Evolutionary conservation across 2,797 vertebrate species (phyloP), one percentile per base, ranked within the genome.

Genomic region (Bufotes viridis): DNA sequence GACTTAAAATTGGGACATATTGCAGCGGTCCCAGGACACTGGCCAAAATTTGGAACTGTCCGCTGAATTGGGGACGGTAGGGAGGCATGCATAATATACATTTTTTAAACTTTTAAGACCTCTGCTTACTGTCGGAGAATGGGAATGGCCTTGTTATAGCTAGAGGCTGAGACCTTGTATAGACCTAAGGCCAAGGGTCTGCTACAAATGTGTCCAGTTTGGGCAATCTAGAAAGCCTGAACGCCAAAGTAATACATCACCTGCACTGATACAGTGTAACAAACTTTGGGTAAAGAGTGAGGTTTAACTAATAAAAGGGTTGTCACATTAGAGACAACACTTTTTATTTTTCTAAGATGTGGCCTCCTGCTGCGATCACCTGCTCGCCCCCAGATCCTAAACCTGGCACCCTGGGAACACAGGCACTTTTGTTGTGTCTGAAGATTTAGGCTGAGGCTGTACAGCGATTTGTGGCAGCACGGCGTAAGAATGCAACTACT

Each of bases 21-120:
- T 70, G 34, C 7, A 13, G 1, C 15, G 34, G 34, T 70, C 15
- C 29, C 18, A 6, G 26, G 69, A 70, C 17, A 18, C 2, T 7
- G 93, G 93, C 42, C 42, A 42, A 42, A 42, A 42, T 42, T 3
- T 42, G 42, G 42, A 7, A 42, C 42, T 42, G 42, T 42, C 4
- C 5, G 42, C 42, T 42, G 42, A 5, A 42, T 42, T 42, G 42
- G 42, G 42, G 42, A 42, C 6, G 42, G 42, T 42, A 42, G 42
- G 57, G 4, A 14, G 15, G 4, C 57, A 58, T 58, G 4, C 13
- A 14, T 14, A 58, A 15, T 58, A 58, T 14, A 58, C 14, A 55
- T 58, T 58, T 58, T 14, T 14, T 15, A 18, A 13, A 22, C 7
- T 22, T 22, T 63, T 15, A 63, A 63, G 20, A 63, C 60, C 58